Evolutionary conservation across 2,888 invertebrate genomes (phyloP).

Genomic region (Cryptocephalus primarius): DNA sequence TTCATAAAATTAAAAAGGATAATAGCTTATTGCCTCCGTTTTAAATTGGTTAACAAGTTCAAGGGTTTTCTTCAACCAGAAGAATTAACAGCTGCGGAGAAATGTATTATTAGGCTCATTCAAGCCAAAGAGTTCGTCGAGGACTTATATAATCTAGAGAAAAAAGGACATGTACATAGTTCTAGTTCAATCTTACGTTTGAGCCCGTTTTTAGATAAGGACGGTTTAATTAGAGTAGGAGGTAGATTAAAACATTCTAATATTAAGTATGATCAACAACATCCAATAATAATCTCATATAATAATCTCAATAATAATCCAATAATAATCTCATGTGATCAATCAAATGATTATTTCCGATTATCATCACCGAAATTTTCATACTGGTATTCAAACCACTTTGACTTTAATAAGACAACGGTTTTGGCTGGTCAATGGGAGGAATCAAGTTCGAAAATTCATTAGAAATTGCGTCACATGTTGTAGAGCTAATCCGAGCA

Average conservation of each 20-base stretch:
- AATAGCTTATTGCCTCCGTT: too few relatives aligned
- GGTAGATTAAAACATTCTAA: neutral
- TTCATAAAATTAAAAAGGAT: neutral
- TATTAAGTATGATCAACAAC: neutral
- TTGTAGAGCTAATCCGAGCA: too few relatives aligned
- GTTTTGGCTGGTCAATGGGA: neutral
- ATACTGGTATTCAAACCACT: neutral
- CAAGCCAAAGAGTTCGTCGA: neutral
- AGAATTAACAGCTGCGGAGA: neutral
- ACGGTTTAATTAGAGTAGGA: neutral
- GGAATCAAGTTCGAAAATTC: neutral
- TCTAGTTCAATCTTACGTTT: neutral
- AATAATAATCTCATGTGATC: neutral
- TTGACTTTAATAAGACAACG: constrained; percentile 8
- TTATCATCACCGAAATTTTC: neutral
- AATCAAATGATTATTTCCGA: neutral
- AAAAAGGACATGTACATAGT: neutral
- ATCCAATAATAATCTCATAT: neutral
- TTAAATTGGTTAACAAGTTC: too few relatives aligned
- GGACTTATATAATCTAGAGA: neutral
- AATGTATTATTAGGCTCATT: neutral
- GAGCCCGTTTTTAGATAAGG: neutral
- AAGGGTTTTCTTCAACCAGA: neutral
- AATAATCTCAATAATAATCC: too few relatives aligned
- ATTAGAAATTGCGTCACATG: neutral